Base-by-base conservation (phyloP, 2,113 vertebrate species). In the Suncus etruscus region DNA sequence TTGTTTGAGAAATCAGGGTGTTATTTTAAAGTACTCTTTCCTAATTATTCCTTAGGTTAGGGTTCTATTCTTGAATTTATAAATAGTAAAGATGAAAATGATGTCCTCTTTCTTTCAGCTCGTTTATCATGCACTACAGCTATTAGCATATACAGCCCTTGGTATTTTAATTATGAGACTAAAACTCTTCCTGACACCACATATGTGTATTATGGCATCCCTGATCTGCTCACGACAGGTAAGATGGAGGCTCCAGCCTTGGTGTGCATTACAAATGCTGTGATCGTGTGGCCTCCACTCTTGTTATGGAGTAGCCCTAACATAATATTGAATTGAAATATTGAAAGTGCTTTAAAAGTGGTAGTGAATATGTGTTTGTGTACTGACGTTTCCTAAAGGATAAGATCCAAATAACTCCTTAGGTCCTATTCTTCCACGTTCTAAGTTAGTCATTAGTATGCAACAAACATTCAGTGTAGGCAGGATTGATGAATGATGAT, bases 171-270 rank as follows among this genome's bases (percentile, higher is more conserved):
- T 99, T 93, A 99, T 99, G 99, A 98, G 99, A 25, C 97, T 99
- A 31, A 99, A 99, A 93, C 98, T 99, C 93, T 99, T 99, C 97
- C 96, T 99, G 95, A 99, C 99, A 0, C 99, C 99, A 0, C 99
- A 99, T 96, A 98, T 99, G 95, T 99, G 99, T 92, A 96, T 99
- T 89, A 99, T 99, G 99, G 98, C 99, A 31, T 99, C 99, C 50
- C 96, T 99, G 93, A 80, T 99, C 95, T 99, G 99, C 97, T 99
- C 99, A 78, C 98, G 97, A 96, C 98, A 99, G 99, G 99, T 99
- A 97, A 97, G 95, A 12, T 39, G 4, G 47, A 11, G 6, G 58
- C 22, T 68, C 15, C 47, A 25, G 45, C 11, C 24, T 48, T 74
- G 25, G 4, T 69, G 45, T 16, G 77, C 65, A 10, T 54, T 89